phyloP scores from a whole-genome alignment of 2,113 vertebrate species.

The Cariama cristata region DNA sequence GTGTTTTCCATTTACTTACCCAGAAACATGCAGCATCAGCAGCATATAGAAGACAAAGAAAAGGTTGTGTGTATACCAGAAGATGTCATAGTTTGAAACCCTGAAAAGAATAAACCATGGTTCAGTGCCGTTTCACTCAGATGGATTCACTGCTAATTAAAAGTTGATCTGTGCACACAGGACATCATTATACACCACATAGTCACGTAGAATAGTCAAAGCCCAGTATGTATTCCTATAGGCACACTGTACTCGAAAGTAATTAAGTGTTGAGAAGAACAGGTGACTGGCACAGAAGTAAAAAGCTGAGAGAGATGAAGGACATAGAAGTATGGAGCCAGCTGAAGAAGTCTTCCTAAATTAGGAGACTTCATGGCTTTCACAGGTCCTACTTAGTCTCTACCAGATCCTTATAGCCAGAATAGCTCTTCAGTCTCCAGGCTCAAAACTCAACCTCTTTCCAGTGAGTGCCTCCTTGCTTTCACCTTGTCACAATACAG shows the following conservation, averaged over 20 bases:
- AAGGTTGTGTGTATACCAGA: slow-evolving; percentile 99
- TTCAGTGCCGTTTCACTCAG: slow-evolving; percentile 28
- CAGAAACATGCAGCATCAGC: slow-evolving; percentile 91
- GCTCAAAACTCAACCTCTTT: background rate
- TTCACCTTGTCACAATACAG: background rate
- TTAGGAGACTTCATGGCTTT: background rate
- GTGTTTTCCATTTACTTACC: slow-evolving; percentile 81
- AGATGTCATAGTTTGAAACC: slow-evolving; percentile 93
- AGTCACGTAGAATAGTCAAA: background rate
- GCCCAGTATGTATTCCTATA: background rate
- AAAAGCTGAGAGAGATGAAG: background rate
- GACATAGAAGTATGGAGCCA: background rate
- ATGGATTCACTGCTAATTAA: background rate
- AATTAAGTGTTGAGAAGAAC: background rate
- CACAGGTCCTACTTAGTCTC: background rate
- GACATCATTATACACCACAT: background rate
- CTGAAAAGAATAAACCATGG: slow-evolving; percentile 77
- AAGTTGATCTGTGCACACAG: background rate
- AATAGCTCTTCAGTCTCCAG: background rate
- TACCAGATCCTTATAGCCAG: accelerated
- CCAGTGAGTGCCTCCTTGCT: background rate
- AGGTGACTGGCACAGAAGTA: background rate
- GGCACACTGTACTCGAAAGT: background rate
- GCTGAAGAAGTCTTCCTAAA: background rate
- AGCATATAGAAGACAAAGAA: slow-evolving; percentile 96